These are phyloP conservation scores for Dryocosmus kuriphilus DNA, from an alignment of 2,888 invertebrate species.

Conservation along the genomic window DNA sequence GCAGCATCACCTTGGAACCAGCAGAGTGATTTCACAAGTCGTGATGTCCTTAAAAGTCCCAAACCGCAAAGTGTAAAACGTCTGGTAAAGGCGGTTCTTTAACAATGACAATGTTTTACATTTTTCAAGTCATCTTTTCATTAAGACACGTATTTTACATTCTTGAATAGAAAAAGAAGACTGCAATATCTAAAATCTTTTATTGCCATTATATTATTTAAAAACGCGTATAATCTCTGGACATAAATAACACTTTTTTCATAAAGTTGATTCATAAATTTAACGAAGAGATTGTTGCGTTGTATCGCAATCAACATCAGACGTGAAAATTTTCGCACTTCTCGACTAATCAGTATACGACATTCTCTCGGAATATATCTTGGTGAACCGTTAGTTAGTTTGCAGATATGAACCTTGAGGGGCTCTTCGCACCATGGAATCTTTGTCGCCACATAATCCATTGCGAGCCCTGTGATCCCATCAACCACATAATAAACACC, in stretches of 20 bases:
- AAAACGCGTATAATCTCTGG: neutral
- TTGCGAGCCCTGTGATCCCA: neutral
- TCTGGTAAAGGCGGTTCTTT: slow-evolving; percentile 24
- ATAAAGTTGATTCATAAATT: neutral
- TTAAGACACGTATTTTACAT: neutral
- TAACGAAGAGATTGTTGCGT: neutral
- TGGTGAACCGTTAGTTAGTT: neutral
- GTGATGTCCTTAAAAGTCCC: slow-evolving; percentile 28
- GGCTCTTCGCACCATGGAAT: neutral
- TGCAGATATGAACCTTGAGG: neutral
- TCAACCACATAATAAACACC: slow-evolving; percentile 1
- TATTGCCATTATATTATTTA: neutral
- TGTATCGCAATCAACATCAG: slow-evolving; percentile 1
- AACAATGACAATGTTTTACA: slow-evolving; percentile 8
- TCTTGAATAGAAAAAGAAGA: neutral
- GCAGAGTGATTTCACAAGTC: slow-evolving; percentile 31
- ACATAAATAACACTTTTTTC: neutral
- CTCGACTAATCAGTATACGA: slow-evolving; percentile 4
- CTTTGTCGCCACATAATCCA: slow-evolving; percentile 2
- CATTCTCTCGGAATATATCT: neutral
- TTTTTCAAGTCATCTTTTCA: slow-evolving; percentile 12
- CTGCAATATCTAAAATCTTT: neutral
- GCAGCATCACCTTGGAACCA: slow-evolving; percentile 29
- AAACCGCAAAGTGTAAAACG: slow-evolving; percentile 39
- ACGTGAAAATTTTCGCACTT: slow-evolving; percentile 1